These are phyloP conservation scores for Cacatua alba DNA, from an alignment of 2,113 vertebrate species.

Conservation along the genomic window DNA sequence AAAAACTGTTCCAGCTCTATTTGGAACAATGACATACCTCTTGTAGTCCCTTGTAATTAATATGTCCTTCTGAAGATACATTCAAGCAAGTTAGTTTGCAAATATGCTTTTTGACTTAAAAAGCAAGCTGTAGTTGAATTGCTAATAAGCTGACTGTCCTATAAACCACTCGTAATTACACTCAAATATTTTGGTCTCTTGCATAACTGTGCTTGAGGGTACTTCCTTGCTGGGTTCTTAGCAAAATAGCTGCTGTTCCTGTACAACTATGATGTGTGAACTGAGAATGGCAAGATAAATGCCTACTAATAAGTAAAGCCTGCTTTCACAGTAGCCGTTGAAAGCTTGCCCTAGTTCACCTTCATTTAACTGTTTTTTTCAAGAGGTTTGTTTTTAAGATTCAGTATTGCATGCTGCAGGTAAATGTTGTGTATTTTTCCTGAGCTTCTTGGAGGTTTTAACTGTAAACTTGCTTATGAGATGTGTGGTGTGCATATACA, in stretches of 20 bases:
- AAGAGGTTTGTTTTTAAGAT: background rate
- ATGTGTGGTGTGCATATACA: fast-evolving
- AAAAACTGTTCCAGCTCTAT: background rate
- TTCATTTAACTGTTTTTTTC: background rate
- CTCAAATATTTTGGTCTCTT: background rate
- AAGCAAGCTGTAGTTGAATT: background rate
- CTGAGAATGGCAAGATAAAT: background rate
- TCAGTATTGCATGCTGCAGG: background rate
- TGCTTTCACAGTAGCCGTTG: background rate
- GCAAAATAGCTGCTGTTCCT: background rate
- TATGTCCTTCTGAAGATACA: background rate
- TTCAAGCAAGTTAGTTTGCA: background rate
- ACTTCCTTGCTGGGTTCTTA: background rate
- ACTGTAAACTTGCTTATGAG: background rate
- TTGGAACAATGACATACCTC: background rate
- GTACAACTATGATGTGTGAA: background rate
- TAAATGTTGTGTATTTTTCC: background rate
- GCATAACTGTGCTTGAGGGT: background rate
- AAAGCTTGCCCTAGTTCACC: background rate
- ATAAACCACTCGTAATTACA: background rate
- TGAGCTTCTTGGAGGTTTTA: background rate
- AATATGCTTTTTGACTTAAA: background rate
- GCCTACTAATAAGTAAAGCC: background rate
- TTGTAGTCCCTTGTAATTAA: background rate
- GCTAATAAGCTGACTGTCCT: background rate